These are phyloP conservation scores for Ferrisia virgata DNA, from an alignment of 2,888 invertebrate species.

Conservation along the genomic window DNA sequence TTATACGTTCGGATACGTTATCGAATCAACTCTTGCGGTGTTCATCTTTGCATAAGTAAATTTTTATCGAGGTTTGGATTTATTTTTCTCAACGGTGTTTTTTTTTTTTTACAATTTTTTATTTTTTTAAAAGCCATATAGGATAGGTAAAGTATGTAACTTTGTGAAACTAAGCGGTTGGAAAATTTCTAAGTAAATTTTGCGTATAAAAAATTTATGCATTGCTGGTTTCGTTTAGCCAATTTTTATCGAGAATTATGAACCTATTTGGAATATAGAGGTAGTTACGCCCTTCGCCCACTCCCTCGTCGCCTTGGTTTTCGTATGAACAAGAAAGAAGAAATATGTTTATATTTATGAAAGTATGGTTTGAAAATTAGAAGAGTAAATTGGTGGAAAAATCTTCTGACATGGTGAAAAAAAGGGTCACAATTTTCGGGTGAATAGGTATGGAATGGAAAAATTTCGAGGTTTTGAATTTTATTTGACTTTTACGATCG, in stretches of 20 bases:
- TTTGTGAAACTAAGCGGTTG: background rate
- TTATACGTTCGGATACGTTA: background rate
- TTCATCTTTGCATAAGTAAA: constrained; percentile 15
- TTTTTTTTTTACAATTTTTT: background rate
- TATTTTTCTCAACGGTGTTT: background rate
- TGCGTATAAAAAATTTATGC: background rate
- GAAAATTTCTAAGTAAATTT: background rate
- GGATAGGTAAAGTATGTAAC: too few relatives aligned
- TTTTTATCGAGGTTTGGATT: background rate
- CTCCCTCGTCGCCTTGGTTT: too few relatives aligned
- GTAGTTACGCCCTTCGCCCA: too few relatives aligned
- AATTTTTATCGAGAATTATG: background rate
- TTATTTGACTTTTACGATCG: too few relatives aligned
- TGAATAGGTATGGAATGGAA: too few relatives aligned
- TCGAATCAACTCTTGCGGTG: constrained; percentile 2
- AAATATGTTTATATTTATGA: too few relatives aligned
- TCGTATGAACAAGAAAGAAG: too few relatives aligned
- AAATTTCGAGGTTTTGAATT: too few relatives aligned
- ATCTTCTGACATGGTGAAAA: too few relatives aligned
- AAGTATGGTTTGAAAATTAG: background rate
- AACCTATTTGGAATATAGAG: too few relatives aligned
- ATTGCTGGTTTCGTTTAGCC: background rate
- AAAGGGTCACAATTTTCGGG: too few relatives aligned
- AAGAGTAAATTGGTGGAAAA: background rate
- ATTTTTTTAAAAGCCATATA: background rate